Percentiles rank a stretch among this genome's conserved stretches.
Conservation (phyloP, 2,888 invertebrate genomes). For the Odontomyia ornata region DNA sequence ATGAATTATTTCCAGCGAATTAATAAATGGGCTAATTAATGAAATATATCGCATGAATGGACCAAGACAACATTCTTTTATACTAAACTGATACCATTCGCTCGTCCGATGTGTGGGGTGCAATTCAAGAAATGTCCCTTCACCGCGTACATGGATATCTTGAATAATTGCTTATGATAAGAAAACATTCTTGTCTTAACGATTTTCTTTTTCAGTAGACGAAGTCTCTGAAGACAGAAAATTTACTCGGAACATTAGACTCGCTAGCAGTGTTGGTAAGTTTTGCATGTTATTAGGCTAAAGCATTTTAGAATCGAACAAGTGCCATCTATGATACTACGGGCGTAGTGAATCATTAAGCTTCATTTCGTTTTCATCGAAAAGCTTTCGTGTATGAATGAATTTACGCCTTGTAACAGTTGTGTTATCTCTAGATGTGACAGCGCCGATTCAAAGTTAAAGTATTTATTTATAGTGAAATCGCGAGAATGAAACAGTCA, state of each 20-base stretch:
- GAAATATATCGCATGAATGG: neutral
- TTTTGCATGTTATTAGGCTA: neutral
- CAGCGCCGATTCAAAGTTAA: no score
- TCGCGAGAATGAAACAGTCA: no score
- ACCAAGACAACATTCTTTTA: neutral
- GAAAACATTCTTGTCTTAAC: no score
- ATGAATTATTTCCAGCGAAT: neutral
- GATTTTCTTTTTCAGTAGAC: no score
- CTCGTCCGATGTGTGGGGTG: no score
- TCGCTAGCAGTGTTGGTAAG: neutral
- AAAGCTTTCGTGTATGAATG: neutral
- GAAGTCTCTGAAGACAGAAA: no score
- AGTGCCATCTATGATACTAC: constrained; percentile 7
- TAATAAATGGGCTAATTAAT: neutral
- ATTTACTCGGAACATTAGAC: neutral
- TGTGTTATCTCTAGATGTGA: no score
- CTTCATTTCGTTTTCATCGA: neutral
- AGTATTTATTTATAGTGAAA: no score
- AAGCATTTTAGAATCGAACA: neutral
- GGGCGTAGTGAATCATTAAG: neutral
- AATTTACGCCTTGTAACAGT: no score
- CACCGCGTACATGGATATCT: neutral
- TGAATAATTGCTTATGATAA: no score
- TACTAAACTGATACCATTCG: no score
- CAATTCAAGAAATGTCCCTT: neutral